These are phyloP conservation scores for Melanotaenia duboulayi DNA, from an alignment of 2,113 vertebrate species.

Conservation along the genomic window DNA sequence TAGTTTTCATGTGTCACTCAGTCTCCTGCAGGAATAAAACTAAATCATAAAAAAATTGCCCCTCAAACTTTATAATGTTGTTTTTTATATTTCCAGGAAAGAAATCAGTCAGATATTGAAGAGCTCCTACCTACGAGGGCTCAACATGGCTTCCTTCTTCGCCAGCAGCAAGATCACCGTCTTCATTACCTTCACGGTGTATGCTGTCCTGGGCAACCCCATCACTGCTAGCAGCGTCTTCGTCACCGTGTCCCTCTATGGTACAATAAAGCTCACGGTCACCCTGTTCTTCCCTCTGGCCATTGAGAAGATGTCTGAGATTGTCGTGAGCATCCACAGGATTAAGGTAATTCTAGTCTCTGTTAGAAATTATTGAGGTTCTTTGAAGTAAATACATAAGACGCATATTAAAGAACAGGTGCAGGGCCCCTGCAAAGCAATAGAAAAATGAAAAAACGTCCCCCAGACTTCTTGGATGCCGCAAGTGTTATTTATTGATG, in stretches of 20 bases:
- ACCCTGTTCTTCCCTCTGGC: slow-evolving; percentile 95
- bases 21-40: no score
- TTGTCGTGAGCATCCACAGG: slow-evolving; percentile 87
- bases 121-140: slow-evolving; percentile 92
- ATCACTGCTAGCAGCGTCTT: slow-evolving; percentile 92
- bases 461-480: no score
- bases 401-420: no score
- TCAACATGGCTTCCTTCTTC: slow-evolving; percentile 95
- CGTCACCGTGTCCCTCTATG: slow-evolving; percentile 88
- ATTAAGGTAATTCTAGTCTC: slow-evolving; percentile 86
- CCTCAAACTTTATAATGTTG: background rate
- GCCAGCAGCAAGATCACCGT: slow-evolving; percentile 92
- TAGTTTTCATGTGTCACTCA: no score
- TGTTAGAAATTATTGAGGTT: no score
- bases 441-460: no score
- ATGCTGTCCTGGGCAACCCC: slow-evolving; percentile 87
- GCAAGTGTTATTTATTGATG: no score
- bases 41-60: no score
- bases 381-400: no score
- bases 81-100: slow-evolving; percentile 79
- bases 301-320: slow-evolving; percentile 88
- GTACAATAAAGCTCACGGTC: slow-evolving; percentile 88
- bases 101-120: slow-evolving; percentile 89
- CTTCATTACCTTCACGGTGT: slow-evolving; percentile 91
- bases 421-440: no score